These are phyloP conservation scores for Drosophila arawakana DNA, from an alignment of 1,140 invertebrate species.

Conservation along the genomic window DNA sequence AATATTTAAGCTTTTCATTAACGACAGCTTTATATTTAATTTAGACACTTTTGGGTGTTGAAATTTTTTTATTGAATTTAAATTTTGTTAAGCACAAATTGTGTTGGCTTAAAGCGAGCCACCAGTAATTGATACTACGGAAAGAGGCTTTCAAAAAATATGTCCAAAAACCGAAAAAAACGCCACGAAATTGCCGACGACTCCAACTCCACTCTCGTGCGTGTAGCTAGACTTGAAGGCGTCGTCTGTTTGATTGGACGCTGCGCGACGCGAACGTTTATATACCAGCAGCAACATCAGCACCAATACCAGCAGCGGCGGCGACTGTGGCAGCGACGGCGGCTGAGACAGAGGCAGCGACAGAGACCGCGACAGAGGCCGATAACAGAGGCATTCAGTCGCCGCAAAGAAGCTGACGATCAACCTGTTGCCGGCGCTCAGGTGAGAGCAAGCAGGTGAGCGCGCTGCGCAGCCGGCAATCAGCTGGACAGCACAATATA, in stretches of 20 bases:
- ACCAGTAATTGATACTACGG: constrained; percentile 43
- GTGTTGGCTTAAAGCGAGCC: constrained; percentile 36
- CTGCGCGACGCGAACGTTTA: constrained; percentile 67
- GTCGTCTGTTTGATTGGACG: constrained; percentile 83
- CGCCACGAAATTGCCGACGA: constrained; percentile 74
- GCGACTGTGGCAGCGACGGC: constrained; percentile 6
- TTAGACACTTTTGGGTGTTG: constrained; percentile 27
- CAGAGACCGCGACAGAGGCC: constrained; percentile 16
- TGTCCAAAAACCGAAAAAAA: constrained; percentile 68
- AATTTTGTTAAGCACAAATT: constrained; percentile 43
- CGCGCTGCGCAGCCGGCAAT: constrained; percentile 8
- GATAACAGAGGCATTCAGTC: constrained; percentile 31
- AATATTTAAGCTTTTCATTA: constrained; percentile 68
- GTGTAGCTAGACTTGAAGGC: constrained; percentile 84
- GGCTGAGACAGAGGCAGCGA: constrained; percentile 9
- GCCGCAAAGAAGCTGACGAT: constrained; percentile 41
- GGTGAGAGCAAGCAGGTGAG: constrained; percentile 39
- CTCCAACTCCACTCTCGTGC: constrained; percentile 84
- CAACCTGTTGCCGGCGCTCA: constrained; percentile 38
- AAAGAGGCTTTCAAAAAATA: constrained; percentile 32
- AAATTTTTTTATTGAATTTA: constrained; percentile 51
- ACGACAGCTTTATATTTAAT: constrained; percentile 66
- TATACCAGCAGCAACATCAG: constrained; percentile 61
- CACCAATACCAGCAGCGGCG: constrained; percentile 18
- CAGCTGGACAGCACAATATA: constrained; percentile 15